Evolutionary conservation across 2,797 vertebrate species (phyloP).

Genomic region (Trachops cirrhosus): DNA sequence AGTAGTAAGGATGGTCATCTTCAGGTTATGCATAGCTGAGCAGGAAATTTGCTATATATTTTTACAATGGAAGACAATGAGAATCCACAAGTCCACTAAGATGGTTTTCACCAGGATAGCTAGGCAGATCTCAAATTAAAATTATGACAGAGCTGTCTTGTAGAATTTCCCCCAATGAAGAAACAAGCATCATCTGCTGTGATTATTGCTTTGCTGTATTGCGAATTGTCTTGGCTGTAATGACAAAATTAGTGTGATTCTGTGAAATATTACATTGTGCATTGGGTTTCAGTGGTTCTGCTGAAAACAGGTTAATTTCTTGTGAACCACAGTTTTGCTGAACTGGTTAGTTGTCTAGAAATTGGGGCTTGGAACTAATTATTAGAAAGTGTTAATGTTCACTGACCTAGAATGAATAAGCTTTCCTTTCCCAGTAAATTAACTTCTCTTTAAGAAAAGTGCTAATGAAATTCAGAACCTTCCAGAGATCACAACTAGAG

Average conservation of each 20-base stretch:
- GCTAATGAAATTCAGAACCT: constrained; percentile 52
- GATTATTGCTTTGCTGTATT: constrained; percentile 16
- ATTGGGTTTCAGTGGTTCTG: neutral
- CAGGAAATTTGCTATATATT: neutral
- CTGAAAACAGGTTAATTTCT: constrained; percentile 32
- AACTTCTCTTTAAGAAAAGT: constrained; percentile 55
- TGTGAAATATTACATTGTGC: neutral
- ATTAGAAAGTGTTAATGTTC: constrained; percentile 39
- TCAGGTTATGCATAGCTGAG: neutral
- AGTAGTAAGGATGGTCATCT: neutral
- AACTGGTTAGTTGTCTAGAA: constrained; percentile 18
- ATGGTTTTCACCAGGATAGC: constrained; percentile 28
- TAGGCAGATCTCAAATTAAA: constrained; percentile 55
- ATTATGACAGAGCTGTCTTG: constrained; percentile 13
- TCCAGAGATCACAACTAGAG: constrained; percentile 23
- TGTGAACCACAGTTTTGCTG: constrained; percentile 30
- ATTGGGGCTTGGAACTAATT: neutral
- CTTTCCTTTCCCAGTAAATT: constrained; percentile 25
- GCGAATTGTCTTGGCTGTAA: constrained; percentile 10
- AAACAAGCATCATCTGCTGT: constrained; percentile 34
- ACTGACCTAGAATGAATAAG: constrained; percentile 37
- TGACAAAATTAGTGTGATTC: constrained; percentile 8
- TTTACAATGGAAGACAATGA: constrained; percentile 36
- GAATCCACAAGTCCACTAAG: neutral
- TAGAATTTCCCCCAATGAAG: neutral